Percentiles rank a stretch among this genome's conserved stretches.
Evolutionary conservation across 2,888 invertebrate species (phyloP).

Genomic region (Lamproptera curius): DNA sequence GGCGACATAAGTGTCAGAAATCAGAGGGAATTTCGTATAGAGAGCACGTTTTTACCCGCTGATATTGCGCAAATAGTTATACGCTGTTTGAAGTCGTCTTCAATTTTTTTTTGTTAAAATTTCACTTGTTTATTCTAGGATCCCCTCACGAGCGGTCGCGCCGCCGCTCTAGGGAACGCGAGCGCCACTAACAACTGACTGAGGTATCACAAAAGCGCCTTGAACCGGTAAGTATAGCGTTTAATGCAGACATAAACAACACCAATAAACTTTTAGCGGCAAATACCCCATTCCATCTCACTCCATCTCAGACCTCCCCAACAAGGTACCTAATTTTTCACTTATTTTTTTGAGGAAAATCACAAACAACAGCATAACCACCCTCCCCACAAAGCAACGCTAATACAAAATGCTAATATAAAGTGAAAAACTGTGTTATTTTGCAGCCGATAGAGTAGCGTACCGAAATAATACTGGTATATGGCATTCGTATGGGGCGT

Average conservation of each 20-base stretch:
- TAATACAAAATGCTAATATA: constrained; percentile 57
- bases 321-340: too few species aligned
- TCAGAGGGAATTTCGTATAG: too few species aligned
- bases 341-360: too few species aligned
- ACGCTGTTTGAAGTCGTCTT: too few species aligned
- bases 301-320: too few species aligned
- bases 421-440: constrained; percentile 72
- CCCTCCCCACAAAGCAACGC: constrained; percentile 30
- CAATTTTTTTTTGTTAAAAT: too few species aligned
- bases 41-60: too few species aligned
- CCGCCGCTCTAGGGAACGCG: constrained; percentile 66
- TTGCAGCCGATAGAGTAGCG: constrained; percentile 72
- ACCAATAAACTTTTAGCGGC: constrained; percentile 18
- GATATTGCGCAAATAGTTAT: too few species aligned
- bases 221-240: constrained; percentile 64
- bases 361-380: constrained; percentile 25
- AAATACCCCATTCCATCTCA: too few species aligned
- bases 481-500: constrained; percentile 69
- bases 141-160: constrained; percentile 64
- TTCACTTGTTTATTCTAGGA: too few species aligned
- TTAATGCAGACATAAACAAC: constrained; percentile 26
- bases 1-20: too few species aligned
- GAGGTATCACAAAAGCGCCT: constrained; percentile 77
- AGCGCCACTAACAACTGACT: constrained; percentile 70
- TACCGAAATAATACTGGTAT: constrained; percentile 73